Percentiles rank a stretch among this genome's conserved stretches.
These are phyloP conservation scores for Choloepus didactylus DNA, from an alignment of 2,797 vertebrate species.

Conservation along the genomic window DNA sequence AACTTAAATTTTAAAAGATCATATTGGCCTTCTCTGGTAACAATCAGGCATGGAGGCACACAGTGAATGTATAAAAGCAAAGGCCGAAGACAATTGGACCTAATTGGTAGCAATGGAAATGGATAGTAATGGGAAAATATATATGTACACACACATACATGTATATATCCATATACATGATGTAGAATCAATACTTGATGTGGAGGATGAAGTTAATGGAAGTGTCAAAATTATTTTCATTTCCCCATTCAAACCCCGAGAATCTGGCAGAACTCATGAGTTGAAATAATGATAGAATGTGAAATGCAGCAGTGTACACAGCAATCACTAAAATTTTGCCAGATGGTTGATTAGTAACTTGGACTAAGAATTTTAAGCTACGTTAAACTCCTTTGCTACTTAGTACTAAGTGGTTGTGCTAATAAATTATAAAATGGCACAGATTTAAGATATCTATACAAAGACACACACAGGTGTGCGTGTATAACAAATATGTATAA, in stretches of 20 bases:
- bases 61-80: neutral
- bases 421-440: neutral
- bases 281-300: neutral
- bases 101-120: neutral
- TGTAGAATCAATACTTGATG: neutral
- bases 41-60: accelerated
- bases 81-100: neutral
- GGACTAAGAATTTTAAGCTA: neutral
- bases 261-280: neutral
- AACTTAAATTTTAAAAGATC: neutral
- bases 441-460: neutral
- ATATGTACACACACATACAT: neutral
- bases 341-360: neutral
- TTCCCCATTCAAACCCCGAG: neutral
- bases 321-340: neutral
- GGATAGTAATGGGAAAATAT: neutral
- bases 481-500: neutral
- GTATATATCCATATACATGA: neutral
- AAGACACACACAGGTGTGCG: too few species aligned
- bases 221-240: neutral
- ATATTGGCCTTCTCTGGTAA: neutral
- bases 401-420: neutral
- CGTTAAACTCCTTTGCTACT: neutral
- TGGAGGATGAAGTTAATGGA: neutral
- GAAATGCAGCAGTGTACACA: neutral